These are phyloP conservation scores for Stenodera caucasica DNA, from an alignment of 2,888 invertebrate species.

Conservation along the genomic window DNA sequence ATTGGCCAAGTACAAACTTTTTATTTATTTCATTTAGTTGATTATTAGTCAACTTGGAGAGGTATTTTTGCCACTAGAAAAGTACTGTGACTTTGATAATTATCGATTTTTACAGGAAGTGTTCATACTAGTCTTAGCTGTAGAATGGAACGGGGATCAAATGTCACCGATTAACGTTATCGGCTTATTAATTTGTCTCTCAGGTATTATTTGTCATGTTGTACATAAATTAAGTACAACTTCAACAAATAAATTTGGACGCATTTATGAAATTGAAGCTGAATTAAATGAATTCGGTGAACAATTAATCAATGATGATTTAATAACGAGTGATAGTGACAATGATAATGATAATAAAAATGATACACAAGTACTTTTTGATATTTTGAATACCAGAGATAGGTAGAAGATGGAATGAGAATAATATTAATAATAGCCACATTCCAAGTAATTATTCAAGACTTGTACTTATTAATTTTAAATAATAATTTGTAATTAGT, in stretches of 20 bases:
- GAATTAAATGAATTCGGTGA: slow-evolving; percentile 47
- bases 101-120: slow-evolving; percentile 71
- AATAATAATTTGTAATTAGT: not conserved
- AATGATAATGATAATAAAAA: slow-evolving; percentile 52
- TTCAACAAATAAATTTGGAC: slow-evolving; percentile 23
- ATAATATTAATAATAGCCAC: not conserved
- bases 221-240: slow-evolving; percentile 64
- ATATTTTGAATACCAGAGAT: slow-evolving; percentile 55
- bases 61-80: too few relatives aligned
- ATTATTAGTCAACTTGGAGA: too few relatives aligned
- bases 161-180: slow-evolving; percentile 79
- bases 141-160: slow-evolving; percentile 82
- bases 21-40: too few relatives aligned
- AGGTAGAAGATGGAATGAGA: slow-evolving; percentile 38
- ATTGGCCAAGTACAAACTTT: too few relatives aligned
- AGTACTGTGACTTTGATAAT: too few relatives aligned
- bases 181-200: slow-evolving; percentile 84
- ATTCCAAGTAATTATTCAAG: not conserved
- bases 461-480: not conserved
- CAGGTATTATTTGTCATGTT: slow-evolving; percentile 86
- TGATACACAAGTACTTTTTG: slow-evolving; percentile 58
- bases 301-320: slow-evolving; percentile 39
- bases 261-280: slow-evolving; percentile 38
- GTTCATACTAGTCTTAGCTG: slow-evolving; percentile 85
- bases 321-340: slow-evolving; percentile 39